Base-by-base conservation (phyloP, 2,888 invertebrate genomes). In the Chalcosyrphus nemorum region DNA sequence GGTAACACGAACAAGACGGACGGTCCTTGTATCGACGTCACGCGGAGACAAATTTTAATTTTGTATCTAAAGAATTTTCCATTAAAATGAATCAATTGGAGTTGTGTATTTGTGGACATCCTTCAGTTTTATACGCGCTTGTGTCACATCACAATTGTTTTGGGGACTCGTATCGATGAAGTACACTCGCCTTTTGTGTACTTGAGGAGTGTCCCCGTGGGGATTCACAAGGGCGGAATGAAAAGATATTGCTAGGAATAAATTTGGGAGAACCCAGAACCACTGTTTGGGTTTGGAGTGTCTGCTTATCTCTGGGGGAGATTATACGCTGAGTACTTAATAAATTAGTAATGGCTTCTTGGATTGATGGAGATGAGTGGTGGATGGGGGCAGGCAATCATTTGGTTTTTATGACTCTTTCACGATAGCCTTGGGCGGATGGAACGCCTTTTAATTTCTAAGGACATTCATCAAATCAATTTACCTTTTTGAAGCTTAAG, bases 271-370 rank as follows among this genome's bases (percentile, higher is more conserved):
- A 38, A 1, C n/a, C n/a, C 7, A 9, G n/a, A 21, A 52, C 13
- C 6, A 38, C 9, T 29, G 7, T n/a, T 0, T 0, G 15, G 4
- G 15, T 15, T 27, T n/a, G 13, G 27, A 47, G 70, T 27, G 61
- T 50, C 45, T 54, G 29, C 66, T 77, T 71, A 32, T 61, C 54
- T 65, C 43, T 24, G n/a, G 54, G 70, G 71, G 38, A 70, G 71
- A 76, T 77, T 82, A 59, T 71, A 45, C 65, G 76, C 54, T 71
- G 76, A 71, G 77, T 66, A 41, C 66, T 82, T 59, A 72, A 82
- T 59, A 72, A 82, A 77, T 77, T 66, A 77, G 66, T 72, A 61
- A 72, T 65, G 65, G 50, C 15, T 52, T 21, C 32, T 43, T 21
- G 24, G 1, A 35, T 5, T 41, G 43, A 29, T 4, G 15, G 24